A percentile compares a stretch with the other conserved stretches of the same genome.
These are phyloP conservation scores for Drosophila micromelanica DNA, from an alignment of 1,140 invertebrate genomes.

Conservation along the genomic window DNA sequence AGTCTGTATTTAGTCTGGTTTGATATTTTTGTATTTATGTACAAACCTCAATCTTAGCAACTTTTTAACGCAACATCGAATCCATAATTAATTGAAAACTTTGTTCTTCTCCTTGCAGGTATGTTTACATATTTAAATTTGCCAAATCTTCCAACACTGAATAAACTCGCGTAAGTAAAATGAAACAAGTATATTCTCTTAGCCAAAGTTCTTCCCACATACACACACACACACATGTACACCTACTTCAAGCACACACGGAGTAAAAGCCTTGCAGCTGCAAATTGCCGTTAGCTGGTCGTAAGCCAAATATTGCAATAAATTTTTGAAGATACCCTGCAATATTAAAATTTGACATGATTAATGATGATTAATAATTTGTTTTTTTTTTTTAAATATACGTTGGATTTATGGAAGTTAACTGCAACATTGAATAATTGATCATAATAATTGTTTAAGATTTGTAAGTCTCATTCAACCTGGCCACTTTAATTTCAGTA, in stretches of 20 bases:
- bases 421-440: too few species aligned
- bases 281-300: conserved; percentile 6
- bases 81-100: conserved; percentile 1
- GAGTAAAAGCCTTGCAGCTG: not conserved
- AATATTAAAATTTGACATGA: not conserved
- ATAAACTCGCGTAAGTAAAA: conserved; percentile 22
- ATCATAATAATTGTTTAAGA: conserved; percentile 17
- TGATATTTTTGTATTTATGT: too few species aligned
- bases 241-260: not conserved
- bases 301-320: not conserved
- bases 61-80: too few species aligned
- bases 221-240: not conserved
- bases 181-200: conserved; percentile 1
- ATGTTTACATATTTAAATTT: conserved; percentile 37
- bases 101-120: conserved; percentile 53
- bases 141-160: not conserved
- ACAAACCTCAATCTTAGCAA: too few species aligned
- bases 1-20: too few species aligned
- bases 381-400: not conserved
- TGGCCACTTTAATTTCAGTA: too few species aligned
- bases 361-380: too few species aligned
- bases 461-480: not conserved
- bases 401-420: too few species aligned
- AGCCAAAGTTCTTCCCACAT: not conserved
- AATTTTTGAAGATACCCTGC: not conserved